A percentile compares a stretch with the other conserved stretches of the same genome.
Evolutionary conservation across 2,797 vertebrate genomes (phyloP).

Genomic region (Capromys pilorides): DNA sequence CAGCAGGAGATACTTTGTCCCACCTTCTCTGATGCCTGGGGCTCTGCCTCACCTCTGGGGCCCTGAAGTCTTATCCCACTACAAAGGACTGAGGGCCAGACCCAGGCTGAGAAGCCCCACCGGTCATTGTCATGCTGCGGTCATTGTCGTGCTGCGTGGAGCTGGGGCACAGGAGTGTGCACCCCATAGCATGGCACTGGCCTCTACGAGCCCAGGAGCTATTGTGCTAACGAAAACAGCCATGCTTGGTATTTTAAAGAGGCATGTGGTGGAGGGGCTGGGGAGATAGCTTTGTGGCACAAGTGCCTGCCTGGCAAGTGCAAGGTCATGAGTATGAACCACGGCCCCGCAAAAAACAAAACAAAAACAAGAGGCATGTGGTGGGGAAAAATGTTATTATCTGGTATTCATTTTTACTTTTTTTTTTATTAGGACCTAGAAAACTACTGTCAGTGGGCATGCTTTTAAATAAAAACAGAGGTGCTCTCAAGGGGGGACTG

Average conservation of each 20-base stretch:
- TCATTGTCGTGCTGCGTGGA: no score
- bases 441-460: neutral
- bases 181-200: neutral
- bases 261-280: no score
- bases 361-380: no score
- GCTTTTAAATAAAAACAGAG: conserved; percentile 61
- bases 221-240: conserved; percentile 2
- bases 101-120: neutral
- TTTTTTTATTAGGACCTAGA: neutral
- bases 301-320: no score
- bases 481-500: neutral
- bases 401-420: conserved; percentile 26
- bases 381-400: neutral
- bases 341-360: no score
- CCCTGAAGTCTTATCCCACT: neutral
- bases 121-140: no score
- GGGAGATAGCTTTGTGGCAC: no score
- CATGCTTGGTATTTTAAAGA: conserved; percentile 18
- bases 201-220: neutral
- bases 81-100: neutral
- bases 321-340: no score
- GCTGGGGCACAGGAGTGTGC: neutral
- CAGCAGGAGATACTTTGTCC: neutral
- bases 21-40: neutral
- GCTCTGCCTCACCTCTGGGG: neutral